Base-by-base conservation (phyloP, 2,888 invertebrate genomes). In the Cinara cedri region DNA sequence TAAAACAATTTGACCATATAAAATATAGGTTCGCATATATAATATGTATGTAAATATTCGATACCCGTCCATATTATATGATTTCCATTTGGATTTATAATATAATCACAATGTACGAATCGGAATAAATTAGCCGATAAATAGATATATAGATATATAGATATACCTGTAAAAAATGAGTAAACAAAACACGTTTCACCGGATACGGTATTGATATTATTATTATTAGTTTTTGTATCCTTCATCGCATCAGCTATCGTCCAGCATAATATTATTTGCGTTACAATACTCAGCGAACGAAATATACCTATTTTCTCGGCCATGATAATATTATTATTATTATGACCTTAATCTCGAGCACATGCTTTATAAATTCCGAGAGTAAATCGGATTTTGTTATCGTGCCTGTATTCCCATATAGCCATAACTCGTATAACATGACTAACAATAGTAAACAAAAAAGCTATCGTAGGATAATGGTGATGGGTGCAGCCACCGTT, bases 341-440 rank as follows among this genome's bases (percentile, higher is more conserved):
- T n/a, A n/a, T 72, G 72, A 62, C 72, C 72, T 72, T 72, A 72
- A 72, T 72, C 72, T 46, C 26, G 26, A 9, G n/a, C n/a, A n/a
- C n/a, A n/a, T n/a, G n/a, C 8, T 19, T 46, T 49, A 72, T 46
- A 26, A 34, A 26, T 34, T n/a, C n/a, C 24, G 26, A 26, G 16
- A 34, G 46, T 34, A 62, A 60, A 49, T 26, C 46, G 26, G 46
- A 60, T 72, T 60, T 26, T 26, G 19, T 72, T 72, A n/a, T n/a
- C n/a, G n/a, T n/a, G n/a, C n/a, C n/a, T n/a, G n/a, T n/a, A n/a
- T n/a, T n/a, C n/a, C n/a, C n/a, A n/a, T n/a, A n/a, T n/a, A n/a
- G n/a, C n/a, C n/a, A n/a, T n/a, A n/a, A n/a, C n/a, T n/a, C n/a
- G n/a, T n/a, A n/a, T n/a, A n/a, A n/a, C n/a, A n/a, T n/a, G n/a